Conservation (phyloP, 1,140 invertebrate genomes). For the Pogonomyrmex barbatus region DNA sequence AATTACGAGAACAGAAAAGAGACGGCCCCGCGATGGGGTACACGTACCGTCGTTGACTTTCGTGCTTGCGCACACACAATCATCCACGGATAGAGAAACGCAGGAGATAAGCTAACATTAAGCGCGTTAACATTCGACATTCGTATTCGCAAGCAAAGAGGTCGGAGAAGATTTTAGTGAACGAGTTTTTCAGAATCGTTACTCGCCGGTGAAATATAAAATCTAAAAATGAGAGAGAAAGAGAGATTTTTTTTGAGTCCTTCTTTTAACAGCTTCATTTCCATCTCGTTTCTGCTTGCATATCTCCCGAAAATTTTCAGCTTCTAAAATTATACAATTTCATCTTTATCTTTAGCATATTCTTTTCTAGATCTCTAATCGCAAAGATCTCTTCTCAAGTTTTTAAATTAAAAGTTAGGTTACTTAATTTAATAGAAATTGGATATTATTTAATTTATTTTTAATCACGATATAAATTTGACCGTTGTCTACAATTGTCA, state of each 20-base stretch:
- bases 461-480: background rate
- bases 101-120: constrained; percentile 53
- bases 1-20: constrained; percentile 82
- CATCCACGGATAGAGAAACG: constrained; percentile 36
- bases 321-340: constrained; percentile 21
- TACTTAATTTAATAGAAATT: background rate
- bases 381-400: background rate
- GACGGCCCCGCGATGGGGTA: constrained; percentile 44
- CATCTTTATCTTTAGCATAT: background rate
- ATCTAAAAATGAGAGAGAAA: constrained; percentile 38
- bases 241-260: constrained; percentile 22
- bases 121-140: constrained; percentile 63
- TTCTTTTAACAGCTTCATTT: constrained; percentile 19
- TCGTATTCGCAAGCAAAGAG: constrained; percentile 32
- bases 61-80: constrained; percentile 45
- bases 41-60: constrained; percentile 29
- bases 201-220: constrained; percentile 28
- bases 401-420: background rate
- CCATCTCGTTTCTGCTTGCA: constrained; percentile 1
- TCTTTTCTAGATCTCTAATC: background rate
- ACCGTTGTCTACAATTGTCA: background rate
- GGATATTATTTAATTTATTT: background rate
- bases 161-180: constrained; percentile 31
- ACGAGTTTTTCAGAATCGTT: constrained; percentile 44
- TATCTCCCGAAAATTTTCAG: constrained; percentile 10